These are phyloP conservation scores for Cardiocondyla obscurior DNA, from an alignment of 1,140 invertebrate genomes.

Conservation along the genomic window DNA sequence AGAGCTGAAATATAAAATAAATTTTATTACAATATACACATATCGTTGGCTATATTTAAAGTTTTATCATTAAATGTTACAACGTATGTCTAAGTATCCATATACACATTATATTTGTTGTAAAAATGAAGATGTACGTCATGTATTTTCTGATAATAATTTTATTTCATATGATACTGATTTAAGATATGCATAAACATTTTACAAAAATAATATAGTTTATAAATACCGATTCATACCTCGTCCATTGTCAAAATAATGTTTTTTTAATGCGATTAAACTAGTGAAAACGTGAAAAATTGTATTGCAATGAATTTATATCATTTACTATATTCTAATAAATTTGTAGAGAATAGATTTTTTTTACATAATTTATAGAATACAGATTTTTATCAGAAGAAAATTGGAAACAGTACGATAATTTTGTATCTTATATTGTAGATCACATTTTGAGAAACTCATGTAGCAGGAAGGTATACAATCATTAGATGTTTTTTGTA, in stretches of 20 bases:
- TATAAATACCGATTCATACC: conserved; percentile 46
- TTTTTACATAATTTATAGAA: neutral
- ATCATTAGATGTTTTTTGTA: conserved; percentile 26
- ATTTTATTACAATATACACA: conserved; percentile 4
- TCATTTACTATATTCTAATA: neutral
- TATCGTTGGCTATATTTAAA: neutral
- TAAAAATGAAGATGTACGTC: neutral
- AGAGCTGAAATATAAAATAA: conserved; percentile 1
- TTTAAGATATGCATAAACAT: conserved; percentile 37
- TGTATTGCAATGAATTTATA: conserved; percentile 59
- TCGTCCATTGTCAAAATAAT: conserved; percentile 25
- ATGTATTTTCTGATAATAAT: conserved; percentile 9
- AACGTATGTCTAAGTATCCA: neutral
- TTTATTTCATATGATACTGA: conserved; percentile 41
- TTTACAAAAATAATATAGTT: conserved; percentile 66
- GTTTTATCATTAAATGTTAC: neutral
- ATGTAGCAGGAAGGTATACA: neutral
- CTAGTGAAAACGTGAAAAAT: conserved; percentile 39
- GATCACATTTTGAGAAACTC: conserved; percentile 19
- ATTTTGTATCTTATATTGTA: neutral
- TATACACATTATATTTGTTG: neutral
- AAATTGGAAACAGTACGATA: neutral
- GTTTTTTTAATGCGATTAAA: conserved; percentile 40
- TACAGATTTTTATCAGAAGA: conserved; percentile 4
- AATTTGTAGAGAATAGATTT: neutral